Conservation (phyloP, 2,113 vertebrate species). For the Cottus gobio region DNA sequence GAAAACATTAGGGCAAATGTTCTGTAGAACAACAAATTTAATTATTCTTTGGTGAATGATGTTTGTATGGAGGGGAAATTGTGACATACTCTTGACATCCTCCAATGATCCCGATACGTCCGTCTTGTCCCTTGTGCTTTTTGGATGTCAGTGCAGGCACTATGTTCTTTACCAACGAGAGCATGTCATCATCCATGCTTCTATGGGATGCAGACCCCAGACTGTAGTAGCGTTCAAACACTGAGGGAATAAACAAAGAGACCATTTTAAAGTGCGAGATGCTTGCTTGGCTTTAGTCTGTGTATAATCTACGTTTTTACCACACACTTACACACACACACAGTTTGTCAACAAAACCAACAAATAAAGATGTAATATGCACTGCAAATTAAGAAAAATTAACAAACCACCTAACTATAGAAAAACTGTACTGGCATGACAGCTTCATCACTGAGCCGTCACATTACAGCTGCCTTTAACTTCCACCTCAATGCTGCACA, state of each 20-base stretch:
- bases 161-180: conserved; percentile 88
- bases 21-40: background rate
- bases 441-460: conserved; percentile 15
- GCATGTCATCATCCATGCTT: conserved; percentile 88
- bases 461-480: conserved; percentile 23
- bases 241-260: conserved; percentile 81
- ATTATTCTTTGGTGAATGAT: background rate
- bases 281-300: background rate
- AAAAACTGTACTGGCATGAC: background rate
- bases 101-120: conserved; percentile 93
- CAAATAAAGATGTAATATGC: background rate
- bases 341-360: background rate
- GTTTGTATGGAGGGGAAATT: background rate
- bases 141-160: conserved; percentile 89
- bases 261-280: background rate
- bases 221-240: conserved; percentile 87
- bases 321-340: background rate
- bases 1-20: background rate
- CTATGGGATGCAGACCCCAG: conserved; percentile 79
- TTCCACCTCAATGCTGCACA: conserved; percentile 19
- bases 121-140: conserved; percentile 97
- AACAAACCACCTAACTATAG: background rate
- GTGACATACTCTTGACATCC: conserved; percentile 96
- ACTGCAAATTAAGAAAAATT: rapidly evolving
- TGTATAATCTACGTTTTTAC: background rate